Evolutionary conservation across 2,888 invertebrate genomes (phyloP).

Genomic region (Alsophila aescularia): DNA sequence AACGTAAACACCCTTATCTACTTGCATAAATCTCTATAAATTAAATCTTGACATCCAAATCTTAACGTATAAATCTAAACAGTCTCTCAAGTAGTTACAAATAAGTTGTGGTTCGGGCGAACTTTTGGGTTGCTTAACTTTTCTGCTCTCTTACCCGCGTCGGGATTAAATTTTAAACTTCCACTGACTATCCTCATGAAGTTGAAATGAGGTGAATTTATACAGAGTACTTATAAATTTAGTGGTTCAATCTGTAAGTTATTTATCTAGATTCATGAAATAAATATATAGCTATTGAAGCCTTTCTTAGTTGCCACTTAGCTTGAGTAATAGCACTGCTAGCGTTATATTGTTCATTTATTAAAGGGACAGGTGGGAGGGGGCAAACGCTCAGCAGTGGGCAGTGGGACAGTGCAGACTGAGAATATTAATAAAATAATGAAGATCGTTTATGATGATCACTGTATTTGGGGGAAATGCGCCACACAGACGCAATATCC

Average conservation of each 20-base stretch:
- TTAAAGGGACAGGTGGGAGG: too few relatives aligned
- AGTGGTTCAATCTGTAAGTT: constrained; percentile 12
- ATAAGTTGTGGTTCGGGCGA: constrained; percentile 47
- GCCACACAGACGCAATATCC: too few relatives aligned
- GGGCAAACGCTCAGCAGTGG: too few relatives aligned
- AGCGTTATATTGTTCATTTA: too few relatives aligned
- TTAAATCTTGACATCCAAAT: constrained; percentile 36
- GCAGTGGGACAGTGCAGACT: too few relatives aligned
- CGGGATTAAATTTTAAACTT: constrained; percentile 78
- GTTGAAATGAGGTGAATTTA: constrained; percentile 73
- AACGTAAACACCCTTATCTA: too few relatives aligned
- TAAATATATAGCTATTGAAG: too few relatives aligned
- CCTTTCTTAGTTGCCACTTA: too few relatives aligned
- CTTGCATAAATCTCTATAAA: not conserved
- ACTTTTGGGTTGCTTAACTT: constrained; percentile 72
- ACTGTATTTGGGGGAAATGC: too few relatives aligned
- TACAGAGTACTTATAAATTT: constrained; percentile 57
- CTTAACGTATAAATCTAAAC: constrained; percentile 39
- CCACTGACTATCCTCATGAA: constrained; percentile 69
- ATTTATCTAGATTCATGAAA: not conserved
- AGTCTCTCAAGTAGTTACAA: constrained; percentile 34
- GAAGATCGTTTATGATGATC: too few relatives aligned
- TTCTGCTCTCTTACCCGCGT: constrained; percentile 70
- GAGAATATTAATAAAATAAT: too few relatives aligned
- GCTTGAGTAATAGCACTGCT: too few relatives aligned